Evolutionary conservation across 2,113 vertebrate genomes (phyloP), one percentile per base, ranked within the genome.

Genomic region (Machaerirhynchus nigripectus): DNA sequence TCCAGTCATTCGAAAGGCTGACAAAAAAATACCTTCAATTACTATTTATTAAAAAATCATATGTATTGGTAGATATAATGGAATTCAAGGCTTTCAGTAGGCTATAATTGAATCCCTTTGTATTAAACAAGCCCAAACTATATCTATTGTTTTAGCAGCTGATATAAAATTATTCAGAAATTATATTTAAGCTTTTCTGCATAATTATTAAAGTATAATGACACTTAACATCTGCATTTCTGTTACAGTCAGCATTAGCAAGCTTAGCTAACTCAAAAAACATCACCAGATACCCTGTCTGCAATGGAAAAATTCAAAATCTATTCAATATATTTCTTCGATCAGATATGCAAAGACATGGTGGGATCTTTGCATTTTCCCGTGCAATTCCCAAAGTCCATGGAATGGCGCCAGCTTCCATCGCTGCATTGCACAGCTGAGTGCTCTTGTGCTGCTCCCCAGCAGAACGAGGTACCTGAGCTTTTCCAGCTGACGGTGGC

Each of bases 1-100:
- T 89, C 9, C 16, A 69, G 42, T 77, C 20, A 57, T 81, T 79
- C 0, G 0, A 82, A 87, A 96, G 49, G 30, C 74, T 89, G 73
- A 84, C 5, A 64, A 91, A 84, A 81, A 77, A 56, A 63, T n/a
- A 9, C 15, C 52, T 81, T 91, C 30, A 70, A 64, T 84, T 68
- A 53, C 42, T 87, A 55, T 90, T 93, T 84, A 76, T 89, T 94
- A 35, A 84, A 92, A 96, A 93, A 93, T 44, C 44, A 70, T 64
- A 64, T 60, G 15, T 67, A 52, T 79, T 56, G 33, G 52, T 77
- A 69, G 75, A 46, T 65, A 47, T 21, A 92, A 92, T 52, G 69
- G 50, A 74, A 92, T 73, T 82, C 76, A 91, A 92, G 31, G 49
- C 47, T 91, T 95, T 91, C 39, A 42, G 39, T 67, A 50, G 60